Percentiles rank a stretch among this genome's conserved stretches.
Conservation (phyloP, 2,797 vertebrate genomes). For the Lagorchestes hirsutus region DNA sequence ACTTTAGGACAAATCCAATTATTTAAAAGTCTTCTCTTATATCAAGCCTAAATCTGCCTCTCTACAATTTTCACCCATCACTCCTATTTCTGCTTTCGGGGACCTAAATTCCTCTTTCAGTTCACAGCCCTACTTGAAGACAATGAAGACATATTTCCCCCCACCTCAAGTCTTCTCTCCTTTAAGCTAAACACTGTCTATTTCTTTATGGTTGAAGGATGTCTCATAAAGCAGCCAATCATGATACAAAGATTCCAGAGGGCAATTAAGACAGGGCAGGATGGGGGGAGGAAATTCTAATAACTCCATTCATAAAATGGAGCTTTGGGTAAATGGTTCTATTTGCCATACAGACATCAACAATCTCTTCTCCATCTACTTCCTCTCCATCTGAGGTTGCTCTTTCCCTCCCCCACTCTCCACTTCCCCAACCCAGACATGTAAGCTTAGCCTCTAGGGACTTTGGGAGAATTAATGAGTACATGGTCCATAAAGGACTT, state of each 20-base stretch:
- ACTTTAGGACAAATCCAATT: background rate
- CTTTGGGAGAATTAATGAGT: constrained; percentile 4
- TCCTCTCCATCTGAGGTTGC: no score
- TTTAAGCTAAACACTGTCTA: background rate
- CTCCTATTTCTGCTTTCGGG: background rate
- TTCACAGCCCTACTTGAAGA: background rate
- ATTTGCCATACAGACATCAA: background rate
- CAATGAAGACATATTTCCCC: background rate
- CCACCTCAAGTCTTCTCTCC: background rate
- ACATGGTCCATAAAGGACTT: background rate
- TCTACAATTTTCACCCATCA: background rate
- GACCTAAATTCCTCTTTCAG: background rate
- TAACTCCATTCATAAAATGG: background rate
- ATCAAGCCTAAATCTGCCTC: background rate
- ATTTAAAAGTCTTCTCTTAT: background rate
- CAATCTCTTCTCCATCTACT: background rate
- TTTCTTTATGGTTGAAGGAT: background rate
- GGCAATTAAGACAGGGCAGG: background rate
- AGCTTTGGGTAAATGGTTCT: background rate
- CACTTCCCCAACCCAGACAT: background rate
- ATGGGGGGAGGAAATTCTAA: background rate
- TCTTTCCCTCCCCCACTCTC: background rate
- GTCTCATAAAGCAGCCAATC: background rate
- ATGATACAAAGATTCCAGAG: background rate
- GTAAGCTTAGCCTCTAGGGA: background rate